Percentiles rank a stretch among this genome's conserved stretches.
These are phyloP conservation scores for Platygyra sinensis DNA, from an alignment of 64 coral and sea anemone species.

Conservation along the genomic window DNA sequence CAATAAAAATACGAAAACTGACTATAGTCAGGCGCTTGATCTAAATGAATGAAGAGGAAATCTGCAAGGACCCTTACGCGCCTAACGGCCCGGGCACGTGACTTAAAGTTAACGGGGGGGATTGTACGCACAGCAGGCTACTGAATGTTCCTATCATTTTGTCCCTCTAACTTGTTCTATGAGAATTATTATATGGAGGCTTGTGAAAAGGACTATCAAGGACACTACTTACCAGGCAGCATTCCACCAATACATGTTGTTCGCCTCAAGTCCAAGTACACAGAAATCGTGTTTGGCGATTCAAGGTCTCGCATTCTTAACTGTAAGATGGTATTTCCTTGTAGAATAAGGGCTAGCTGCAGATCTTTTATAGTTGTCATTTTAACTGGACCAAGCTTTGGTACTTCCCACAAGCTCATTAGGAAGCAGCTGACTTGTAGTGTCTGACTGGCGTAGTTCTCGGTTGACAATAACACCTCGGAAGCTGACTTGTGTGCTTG, in stretches of 20 bases:
- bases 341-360: constrained; percentile 57
- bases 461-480: constrained; percentile 57
- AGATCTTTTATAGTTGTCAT: constrained; percentile 43
- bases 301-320: constrained; percentile 68
- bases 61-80: too few relatives aligned
- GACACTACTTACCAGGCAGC: constrained; percentile 59
- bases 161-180: too few relatives aligned
- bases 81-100: too few relatives aligned
- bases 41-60: too few relatives aligned
- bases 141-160: too few relatives aligned
- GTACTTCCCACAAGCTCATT: constrained; percentile 63
- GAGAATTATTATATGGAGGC: background rate
- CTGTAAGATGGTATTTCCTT: constrained; percentile 60
- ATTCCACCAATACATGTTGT: constrained; percentile 67
- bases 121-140: too few relatives aligned
- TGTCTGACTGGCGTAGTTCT: constrained; percentile 71
- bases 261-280: constrained; percentile 80
- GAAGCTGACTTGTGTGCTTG: constrained; percentile 60
- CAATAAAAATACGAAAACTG: too few relatives aligned
- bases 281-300: constrained; percentile 69
- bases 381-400: constrained; percentile 68
- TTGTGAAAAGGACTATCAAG: background rate
- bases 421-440: constrained; percentile 33
- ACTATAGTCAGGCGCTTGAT: too few relatives aligned
- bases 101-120: too few relatives aligned